These are phyloP conservation scores for Centropristis striata DNA, from an alignment of 2,113 vertebrate genomes.

Conservation along the genomic window DNA sequence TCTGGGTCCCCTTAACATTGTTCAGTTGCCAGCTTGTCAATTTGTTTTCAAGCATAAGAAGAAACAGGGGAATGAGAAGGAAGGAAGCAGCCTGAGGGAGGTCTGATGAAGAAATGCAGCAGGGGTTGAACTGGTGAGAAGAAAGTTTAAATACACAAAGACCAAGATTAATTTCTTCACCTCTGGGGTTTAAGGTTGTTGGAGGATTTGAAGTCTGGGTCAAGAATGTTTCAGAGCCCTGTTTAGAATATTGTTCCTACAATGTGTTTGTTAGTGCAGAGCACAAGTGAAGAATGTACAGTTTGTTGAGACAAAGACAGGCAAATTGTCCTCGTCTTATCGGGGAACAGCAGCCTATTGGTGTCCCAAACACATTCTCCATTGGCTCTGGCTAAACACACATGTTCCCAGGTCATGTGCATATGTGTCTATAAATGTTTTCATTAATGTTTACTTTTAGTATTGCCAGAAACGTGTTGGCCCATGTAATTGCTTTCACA, in stretches of 20 bases:
- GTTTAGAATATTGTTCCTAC: conserved; percentile 45
- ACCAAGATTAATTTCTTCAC: conserved; percentile 46
- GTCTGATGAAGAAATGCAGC: conserved; percentile 46
- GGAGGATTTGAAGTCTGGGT: conserved; percentile 40
- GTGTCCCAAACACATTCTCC: neutral
- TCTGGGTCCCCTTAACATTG: conserved; percentile 27
- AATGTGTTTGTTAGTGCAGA: conserved; percentile 49
- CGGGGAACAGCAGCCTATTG: neutral
- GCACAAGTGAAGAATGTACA: conserved; percentile 27
- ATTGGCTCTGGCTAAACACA: neutral
- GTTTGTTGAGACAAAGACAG: conserved; percentile 46
- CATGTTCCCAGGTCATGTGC: neutral
- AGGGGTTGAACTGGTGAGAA: conserved; percentile 37
- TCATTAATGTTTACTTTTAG: neutral
- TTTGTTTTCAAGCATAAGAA: conserved; percentile 49
- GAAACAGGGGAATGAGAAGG: conserved; percentile 24
- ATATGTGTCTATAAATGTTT: conserved; percentile 6
- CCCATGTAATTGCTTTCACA: conserved; percentile 19
- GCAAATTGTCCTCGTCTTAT: neutral
- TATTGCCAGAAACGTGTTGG: conserved; percentile 16
- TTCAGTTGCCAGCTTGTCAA: conserved; percentile 38
- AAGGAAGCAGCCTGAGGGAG: conserved; percentile 46
- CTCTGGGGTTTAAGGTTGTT: conserved; percentile 43
- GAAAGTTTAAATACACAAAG: conserved; percentile 59
- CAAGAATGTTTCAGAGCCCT: conserved; percentile 47